phyloP scores from a whole-genome alignment of 2,888 invertebrate genomes.

The Crioceris asparagi region DNA sequence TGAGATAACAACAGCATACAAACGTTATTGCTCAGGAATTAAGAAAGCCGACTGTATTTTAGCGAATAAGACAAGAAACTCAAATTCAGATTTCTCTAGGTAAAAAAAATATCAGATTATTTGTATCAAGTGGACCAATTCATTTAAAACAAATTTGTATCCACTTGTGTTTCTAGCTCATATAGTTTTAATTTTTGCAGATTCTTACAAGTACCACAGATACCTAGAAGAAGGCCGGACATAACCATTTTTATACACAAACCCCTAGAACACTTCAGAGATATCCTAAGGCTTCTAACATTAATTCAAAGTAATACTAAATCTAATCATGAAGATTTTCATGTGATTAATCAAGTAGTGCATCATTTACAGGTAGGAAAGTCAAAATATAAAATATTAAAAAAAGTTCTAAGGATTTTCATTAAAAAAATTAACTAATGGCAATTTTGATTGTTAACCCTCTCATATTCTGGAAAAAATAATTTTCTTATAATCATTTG shows the following conservation, averaged over 20 bases:
- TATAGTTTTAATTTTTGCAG: conserved; percentile 27
- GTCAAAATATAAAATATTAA: too few relatives aligned
- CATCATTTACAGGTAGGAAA: conserved; percentile 41
- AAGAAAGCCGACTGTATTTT: conserved; percentile 78
- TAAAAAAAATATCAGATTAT: conserved; percentile 5
- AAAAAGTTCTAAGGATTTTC: too few relatives aligned
- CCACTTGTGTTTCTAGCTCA: not conserved
- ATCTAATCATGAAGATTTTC: conserved; percentile 40
- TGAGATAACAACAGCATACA: conserved; percentile 65
- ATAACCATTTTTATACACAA: conserved; percentile 76
- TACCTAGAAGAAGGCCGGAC: conserved; percentile 72
- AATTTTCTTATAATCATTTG: too few relatives aligned
- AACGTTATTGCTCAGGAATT: conserved; percentile 72
- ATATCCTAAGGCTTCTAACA: conserved; percentile 49
- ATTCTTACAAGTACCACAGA: conserved; percentile 69
- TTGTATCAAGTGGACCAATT: not conserved
- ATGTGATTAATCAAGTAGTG: conserved; percentile 40
- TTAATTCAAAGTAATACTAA: conserved; percentile 41
- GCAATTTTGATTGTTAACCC: too few relatives aligned
- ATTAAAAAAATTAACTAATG: too few relatives aligned
- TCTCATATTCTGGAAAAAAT: too few relatives aligned
- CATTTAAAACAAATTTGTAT: not conserved
- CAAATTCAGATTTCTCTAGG: conserved; percentile 67
- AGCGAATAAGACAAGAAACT: conserved; percentile 62
- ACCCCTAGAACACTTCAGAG: conserved; percentile 71